Conservation (phyloP, 2,113 vertebrate genomes). For the Astatotilapia flaviijosephi region DNA sequence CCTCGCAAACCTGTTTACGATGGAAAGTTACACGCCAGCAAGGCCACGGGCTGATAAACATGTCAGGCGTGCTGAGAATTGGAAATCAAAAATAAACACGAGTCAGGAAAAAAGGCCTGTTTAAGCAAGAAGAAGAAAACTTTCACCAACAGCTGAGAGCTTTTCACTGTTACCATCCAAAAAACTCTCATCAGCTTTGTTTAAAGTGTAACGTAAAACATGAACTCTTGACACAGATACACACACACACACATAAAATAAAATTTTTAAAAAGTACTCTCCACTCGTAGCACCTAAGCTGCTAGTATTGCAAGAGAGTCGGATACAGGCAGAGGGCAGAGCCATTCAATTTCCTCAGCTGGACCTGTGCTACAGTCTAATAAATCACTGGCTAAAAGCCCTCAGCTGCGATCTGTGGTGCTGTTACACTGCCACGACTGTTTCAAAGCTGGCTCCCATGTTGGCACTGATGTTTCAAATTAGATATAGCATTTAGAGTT, state of each 20-base stretch:
- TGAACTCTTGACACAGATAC: not conserved
- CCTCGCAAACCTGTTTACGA: slow-evolving; percentile 1
- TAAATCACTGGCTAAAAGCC: slow-evolving; percentile 44
- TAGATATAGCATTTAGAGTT: slow-evolving; percentile 31
- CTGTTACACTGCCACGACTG: not conserved
- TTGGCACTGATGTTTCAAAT: slow-evolving; percentile 30
- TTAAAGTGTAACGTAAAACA: not conserved
- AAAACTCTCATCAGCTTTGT: not conserved
- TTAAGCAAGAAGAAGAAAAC: not conserved
- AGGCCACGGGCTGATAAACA: slow-evolving; percentile 9
- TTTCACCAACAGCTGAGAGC: not conserved
- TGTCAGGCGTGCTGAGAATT: not conserved
- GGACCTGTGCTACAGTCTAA: slow-evolving; percentile 12
- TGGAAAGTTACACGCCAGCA: not conserved
- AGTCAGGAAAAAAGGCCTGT: not conserved
- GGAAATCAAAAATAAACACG: not conserved
- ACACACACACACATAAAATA: not conserved
- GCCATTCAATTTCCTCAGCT: slow-evolving; percentile 37
- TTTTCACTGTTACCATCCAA: not conserved
- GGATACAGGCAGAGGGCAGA: slow-evolving; percentile 18
- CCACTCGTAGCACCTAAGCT: not conserved
- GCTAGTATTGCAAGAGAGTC: not conserved
- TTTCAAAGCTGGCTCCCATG: not conserved
- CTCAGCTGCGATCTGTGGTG: not conserved
- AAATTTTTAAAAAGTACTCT: not conserved